Conservation (phyloP, 1,140 invertebrate species). For the Pomacea maculata region DNA sequence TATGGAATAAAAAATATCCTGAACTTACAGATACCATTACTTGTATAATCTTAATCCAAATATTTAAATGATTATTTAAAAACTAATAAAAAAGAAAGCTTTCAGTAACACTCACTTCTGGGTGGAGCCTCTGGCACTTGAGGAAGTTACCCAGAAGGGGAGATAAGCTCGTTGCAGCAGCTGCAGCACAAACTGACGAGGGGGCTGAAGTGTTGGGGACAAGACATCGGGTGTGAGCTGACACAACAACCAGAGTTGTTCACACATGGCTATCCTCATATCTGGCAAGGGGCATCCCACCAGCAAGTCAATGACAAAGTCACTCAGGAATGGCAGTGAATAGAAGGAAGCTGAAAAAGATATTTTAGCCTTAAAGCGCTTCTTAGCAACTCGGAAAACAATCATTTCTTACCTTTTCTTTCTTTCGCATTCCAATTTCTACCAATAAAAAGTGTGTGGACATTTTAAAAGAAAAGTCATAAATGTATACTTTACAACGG, state of each 20-base stretch:
- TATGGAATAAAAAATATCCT: no score
- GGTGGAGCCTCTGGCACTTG: conserved; percentile 65
- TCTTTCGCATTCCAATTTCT: no score
- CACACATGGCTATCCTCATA: conserved; percentile 65
- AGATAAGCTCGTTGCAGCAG: conserved; percentile 68
- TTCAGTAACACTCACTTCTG: conserved; percentile 56
- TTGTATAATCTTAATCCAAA: no score
- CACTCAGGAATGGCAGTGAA: conserved; percentile 64
- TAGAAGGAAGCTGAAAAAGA: conserved; percentile 65
- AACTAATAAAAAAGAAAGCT: background rate
- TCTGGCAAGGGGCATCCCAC: conserved; percentile 66
- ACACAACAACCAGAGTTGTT: conserved; percentile 66
- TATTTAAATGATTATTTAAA: no score
- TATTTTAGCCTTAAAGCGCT: no score
- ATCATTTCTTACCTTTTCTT: no score
- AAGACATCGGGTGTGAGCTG: conserved; percentile 40
- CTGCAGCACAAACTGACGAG: conserved; percentile 65
- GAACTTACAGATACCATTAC: no score
- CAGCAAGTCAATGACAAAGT: conserved; percentile 70
- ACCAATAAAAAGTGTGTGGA: no score
- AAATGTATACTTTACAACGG: no score
- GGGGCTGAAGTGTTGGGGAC: conserved; percentile 42
- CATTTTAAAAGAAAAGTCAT: no score
- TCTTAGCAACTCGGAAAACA: no score
- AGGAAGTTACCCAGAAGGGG: conserved; percentile 70